These are phyloP conservation scores for Acanthaster planci DNA, from an alignment of 35 echinoderm and acorn worm genomes.

Conservation along the genomic window DNA sequence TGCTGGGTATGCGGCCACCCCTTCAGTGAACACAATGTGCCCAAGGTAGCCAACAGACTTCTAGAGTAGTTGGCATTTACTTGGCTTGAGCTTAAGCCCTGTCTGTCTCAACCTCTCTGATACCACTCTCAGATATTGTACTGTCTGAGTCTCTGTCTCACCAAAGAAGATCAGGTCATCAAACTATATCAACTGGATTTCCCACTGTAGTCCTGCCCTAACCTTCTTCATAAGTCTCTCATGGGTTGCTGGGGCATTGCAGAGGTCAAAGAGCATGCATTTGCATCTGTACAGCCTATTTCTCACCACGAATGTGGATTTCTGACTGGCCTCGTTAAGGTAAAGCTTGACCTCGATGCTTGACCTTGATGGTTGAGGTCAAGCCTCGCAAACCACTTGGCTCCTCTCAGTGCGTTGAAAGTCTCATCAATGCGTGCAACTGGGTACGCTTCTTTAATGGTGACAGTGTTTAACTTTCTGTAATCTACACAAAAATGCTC, in stretches of 20 bases:
- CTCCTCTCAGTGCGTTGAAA: background rate
- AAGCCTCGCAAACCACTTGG: too few species aligned
- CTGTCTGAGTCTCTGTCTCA: background rate
- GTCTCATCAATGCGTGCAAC: background rate
- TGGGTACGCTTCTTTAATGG: too few species aligned
- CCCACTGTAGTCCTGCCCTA: slow-evolving; percentile 47
- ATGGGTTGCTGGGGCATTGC: slow-evolving; percentile 36
- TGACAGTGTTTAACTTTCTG: too few species aligned
- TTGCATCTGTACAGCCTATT: slow-evolving; percentile 31
- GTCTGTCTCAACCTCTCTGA: background rate
- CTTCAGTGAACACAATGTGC: slow-evolving; percentile 22
- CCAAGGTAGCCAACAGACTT: slow-evolving; percentile 28
- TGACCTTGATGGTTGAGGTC: too few species aligned
- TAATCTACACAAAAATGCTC: too few species aligned
- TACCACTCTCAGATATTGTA: slow-evolving; percentile 13
- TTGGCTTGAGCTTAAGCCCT: slow-evolving; percentile 45
- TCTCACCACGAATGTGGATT: slow-evolving; percentile 3
- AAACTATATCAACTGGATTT: slow-evolving; percentile 13
- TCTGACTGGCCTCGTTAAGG: too few species aligned
- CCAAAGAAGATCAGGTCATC: slow-evolving; percentile 39
- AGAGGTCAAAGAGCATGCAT: slow-evolving; percentile 51
- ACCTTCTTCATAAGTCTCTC: slow-evolving; percentile 25
- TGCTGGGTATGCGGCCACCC: slow-evolving; percentile 1
- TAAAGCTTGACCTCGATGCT: too few species aligned
- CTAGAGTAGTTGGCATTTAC: slow-evolving; percentile 38